Base-by-base conservation (phyloP, 1,140 invertebrate genomes). In the Drosophila sproati region DNA sequence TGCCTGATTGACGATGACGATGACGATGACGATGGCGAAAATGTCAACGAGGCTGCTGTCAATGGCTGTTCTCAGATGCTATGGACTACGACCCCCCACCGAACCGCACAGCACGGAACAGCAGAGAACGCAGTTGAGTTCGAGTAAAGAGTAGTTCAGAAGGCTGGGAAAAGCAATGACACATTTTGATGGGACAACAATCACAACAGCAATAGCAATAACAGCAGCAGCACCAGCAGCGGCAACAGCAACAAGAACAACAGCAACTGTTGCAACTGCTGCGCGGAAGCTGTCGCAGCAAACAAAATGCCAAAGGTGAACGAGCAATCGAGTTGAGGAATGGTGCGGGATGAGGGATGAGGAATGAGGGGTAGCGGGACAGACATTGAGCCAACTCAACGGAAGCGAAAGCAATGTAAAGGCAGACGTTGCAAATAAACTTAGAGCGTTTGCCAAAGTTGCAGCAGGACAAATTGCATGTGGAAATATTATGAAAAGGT, bases 1-100 rank as follows among this genome's bases (percentile, higher is more conserved):
- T 62, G 72, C 57, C 67, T 74, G 72, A 74, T 74, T 74, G 72
- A 74, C 72, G 72, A 69, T 74, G 72, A 74, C 57, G 72, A 69
- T 74, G 72, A 74, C 57, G 66, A 61, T 55, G 60, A 55, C 43
- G 43, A 45, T 32, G 51, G 50, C 28, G 59, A 60, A 31, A 43
- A 62, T 37, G 57, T 47, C 50, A 20, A 35, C 32, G 28, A 35
- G 45, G 32, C 48, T 35, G 59, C 35, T 48, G 59, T 60, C 57
- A 60, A 50, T 48, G 59, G 32, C 8, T 35, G 59, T 41, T 47
- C 31, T n/a, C 41, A 6, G 52, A 56, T 56, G 54, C 41, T 8
- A 45, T 45, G 57, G 48, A 52, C 57, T 37, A 45, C 59, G 67
- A 69, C 54, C 60, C 45, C 54, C 59, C n/a, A 31, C 37, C 28